Base-by-base conservation (phyloP, 2,797 vertebrate species). In the Pelochelys cantorii region DNA sequence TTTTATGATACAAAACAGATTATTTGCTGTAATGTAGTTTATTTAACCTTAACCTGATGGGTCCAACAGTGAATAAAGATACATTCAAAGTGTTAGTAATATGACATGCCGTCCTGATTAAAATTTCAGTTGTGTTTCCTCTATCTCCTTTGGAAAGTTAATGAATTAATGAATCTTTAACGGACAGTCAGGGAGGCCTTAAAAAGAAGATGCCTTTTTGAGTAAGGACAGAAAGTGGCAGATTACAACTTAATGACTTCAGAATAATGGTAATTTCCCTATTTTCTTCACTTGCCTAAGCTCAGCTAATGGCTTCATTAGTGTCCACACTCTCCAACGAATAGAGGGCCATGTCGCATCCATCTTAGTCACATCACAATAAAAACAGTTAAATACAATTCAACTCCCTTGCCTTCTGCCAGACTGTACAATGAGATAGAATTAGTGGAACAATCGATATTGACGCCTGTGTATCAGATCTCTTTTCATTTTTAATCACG, bases 131-230 rank as follows among this genome's bases (percentile, higher is more conserved):
- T 95, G 94, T 97, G 97, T 96, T 97, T 97, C 97, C 93, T 96
- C 97, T 97, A 98, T 98, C 97, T 98, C 98, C 98, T 98, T 98
- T 97, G 97, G 98, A 98, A 99, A 98, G 98, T 98, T 99, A 99
- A 99, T 99, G 98, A 99, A 99, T 99, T 99, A 99, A 99, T 98
- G 97, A 98, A 98, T 98, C 98, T 98, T 98, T 98, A 98, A 98
- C 98, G 98, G 98, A 98, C 98, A 98, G 97, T 95, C 98, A 97
- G 97, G 95, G 97, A 98, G 97, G 98, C 97, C 98, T 98, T 98
- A 96, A 98, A 98, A 98, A 98, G 97, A 98, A 98, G 97, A 98
- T 96, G 97, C 97, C 97, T 98, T 98, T 97, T 97, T 98, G 97
- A 98, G 97, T 97, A 98, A 98, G 97, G 98, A 98, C 98, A 97